Evolutionary conservation across 1,140 invertebrate genomes (phyloP), one percentile per base, ranked within the genome.

Genomic region (Camponotus vicinus): DNA sequence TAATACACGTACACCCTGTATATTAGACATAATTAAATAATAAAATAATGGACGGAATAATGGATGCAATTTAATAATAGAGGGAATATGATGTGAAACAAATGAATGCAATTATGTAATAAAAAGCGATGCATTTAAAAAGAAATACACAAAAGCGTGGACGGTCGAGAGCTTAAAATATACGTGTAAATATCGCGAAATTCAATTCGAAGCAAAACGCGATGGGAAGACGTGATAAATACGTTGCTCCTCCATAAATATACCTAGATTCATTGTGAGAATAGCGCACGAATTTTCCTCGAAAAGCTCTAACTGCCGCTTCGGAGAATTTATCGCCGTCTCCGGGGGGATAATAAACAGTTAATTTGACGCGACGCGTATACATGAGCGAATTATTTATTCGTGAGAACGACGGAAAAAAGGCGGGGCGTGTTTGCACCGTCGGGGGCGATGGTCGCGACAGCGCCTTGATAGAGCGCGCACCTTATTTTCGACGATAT

Each of bases 351-450:
- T 80, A 80, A 80, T 80, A 80, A 80, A 80, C 64, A 70, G 49
- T 80, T 80, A 80, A 80, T 70, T 80, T 70, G 78, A 70, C 66
- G 78, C 49, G 64, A 55, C 45, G 64, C 49, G 49, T 70, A 70
- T 80, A 80, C 13, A 32, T 15, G 37, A 1, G 49, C 49, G 64
- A 70, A 80, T 80, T 80, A 80, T 80, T 70, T 80, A 80, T 80
- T 80, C 49, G 64, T 27, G 32, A 32, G 45, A 42, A n/a, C 37
- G 82, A 66, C 59, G 45, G 18, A 78, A 70, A 85, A 77, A 49
- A 78, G n/a, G 82, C 73, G 42, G 34, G 37, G 21, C 59, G 9
- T 59, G 73, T 78, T 78, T 37, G 34, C n/a, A 9, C 55, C 21
- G 34, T 34, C 18, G 61, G 49, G 27, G 15, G 59, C 76, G 63